Base-by-base conservation (phyloP, 2,113 vertebrate genomes). In the Microcebus ravelobensis region DNA sequence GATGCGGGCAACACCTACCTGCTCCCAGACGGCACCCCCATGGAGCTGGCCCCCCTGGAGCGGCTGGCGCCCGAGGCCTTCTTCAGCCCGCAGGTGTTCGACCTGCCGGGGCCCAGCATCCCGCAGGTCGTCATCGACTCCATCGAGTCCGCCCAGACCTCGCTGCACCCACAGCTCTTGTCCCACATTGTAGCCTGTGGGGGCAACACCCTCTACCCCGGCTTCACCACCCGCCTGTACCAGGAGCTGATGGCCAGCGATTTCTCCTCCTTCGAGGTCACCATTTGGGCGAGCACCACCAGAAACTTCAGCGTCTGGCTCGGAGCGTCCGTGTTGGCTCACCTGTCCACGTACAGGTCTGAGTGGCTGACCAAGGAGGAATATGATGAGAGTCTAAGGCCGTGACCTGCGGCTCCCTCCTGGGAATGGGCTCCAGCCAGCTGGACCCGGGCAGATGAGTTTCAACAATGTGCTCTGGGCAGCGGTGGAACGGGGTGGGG, bases 331-430 rank as follows among this genome's bases (percentile, higher is more conserved):
- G 98, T 99, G 25, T 98, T 99, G 97, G 99, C 99, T 29, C 99
- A 99, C 29, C 98, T 99, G 61, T 99, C 99, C 14, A 99, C 98
- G 36, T 99, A 99, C 97, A 98, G 98, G 98, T 98, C 99, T 93
- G 98, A 99, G 99, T 99, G 99, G 99, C 98, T 99, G 97, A 99
- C 98, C 98, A 99, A 98, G 96, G 98, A 98, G 95, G 99, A 99
- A 90, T 99, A 99, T 0, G 98, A 98, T 0, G 99, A 99, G 91
- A 11, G 18, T 0, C 21, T 34, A 20, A 70, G 25, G 79, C 4
- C 55, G 36, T 65, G 70, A 98, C 97, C 9, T 96, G 98, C 11
- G 31, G 31, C 20, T 23, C 2, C 13, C 12, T 25, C 21, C 34
- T 2, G 29, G 11, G 17, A 4, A 29, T 50, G 1, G 1, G 61